These are phyloP conservation scores for Campylomormyrus tamandua DNA, from an alignment of 2,113 vertebrate species.

Conservation along the genomic window DNA sequence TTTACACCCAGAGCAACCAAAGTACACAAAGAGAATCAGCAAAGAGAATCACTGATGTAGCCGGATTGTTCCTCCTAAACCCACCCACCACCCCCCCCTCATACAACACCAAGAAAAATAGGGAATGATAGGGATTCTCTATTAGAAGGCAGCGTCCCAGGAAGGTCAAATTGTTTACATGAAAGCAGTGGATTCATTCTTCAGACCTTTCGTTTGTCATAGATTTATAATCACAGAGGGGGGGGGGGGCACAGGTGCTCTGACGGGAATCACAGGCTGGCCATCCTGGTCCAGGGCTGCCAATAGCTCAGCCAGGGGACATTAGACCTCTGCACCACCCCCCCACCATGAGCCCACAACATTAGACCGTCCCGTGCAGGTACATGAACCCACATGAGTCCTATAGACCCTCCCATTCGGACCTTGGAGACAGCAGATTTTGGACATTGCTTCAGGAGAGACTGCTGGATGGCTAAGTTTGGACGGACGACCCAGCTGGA, in stretches of 20 bases:
- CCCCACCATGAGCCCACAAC: background rate
- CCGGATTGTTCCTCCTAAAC: background rate
- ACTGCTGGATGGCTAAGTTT: background rate
- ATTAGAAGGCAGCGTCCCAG: background rate
- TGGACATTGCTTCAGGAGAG: background rate
- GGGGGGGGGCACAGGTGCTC: no score
- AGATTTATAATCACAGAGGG: background rate
- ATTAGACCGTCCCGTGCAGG: background rate
- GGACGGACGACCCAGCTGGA: background rate
- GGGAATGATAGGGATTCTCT: background rate
- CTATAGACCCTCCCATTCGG: background rate
- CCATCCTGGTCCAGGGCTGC: background rate
- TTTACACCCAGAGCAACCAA: background rate
- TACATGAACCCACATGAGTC: background rate
- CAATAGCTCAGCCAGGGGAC: background rate
- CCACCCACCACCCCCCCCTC: background rate
- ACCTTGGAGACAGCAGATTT: background rate
- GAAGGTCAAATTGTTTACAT: background rate
- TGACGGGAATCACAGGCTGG: background rate
- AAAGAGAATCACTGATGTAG: background rate
- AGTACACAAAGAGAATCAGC: background rate
- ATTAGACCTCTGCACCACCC: background rate
- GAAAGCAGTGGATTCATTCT: background rate
- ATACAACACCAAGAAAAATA: background rate
- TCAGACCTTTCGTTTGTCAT: background rate